A percentile compares a stretch with the other conserved stretches of the same genome.
phyloP scores from a whole-genome alignment of 2,888 invertebrate species.

The Zonitis immaculata region DNA sequence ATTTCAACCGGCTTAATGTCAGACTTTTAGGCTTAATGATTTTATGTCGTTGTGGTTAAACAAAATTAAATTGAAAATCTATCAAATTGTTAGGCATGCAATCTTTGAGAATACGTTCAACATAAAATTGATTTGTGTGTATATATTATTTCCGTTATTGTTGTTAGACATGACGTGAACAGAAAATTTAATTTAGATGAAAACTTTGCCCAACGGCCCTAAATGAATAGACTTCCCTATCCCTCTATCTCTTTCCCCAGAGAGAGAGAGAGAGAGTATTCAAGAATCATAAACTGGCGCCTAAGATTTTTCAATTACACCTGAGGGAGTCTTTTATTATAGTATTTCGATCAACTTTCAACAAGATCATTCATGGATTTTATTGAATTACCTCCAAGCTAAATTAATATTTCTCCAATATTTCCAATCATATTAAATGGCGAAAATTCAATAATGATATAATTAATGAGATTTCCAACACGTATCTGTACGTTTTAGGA shows the following conservation, averaged over 20 bases:
- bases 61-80: neutral
- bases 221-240: neutral
- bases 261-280: too few species aligned
- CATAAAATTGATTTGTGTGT: neutral
- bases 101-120: too few species aligned
- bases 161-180: slow-evolving; percentile 2
- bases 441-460: too few species aligned
- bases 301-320: slow-evolving; percentile 1
- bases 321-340: slow-evolving; percentile 4
- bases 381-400: neutral
- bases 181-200: slow-evolving; percentile 2
- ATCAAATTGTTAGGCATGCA: neutral
- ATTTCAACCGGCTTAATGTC: slow-evolving; percentile 35
- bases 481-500: too few species aligned
- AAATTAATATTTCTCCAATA: neutral
- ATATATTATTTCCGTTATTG: neutral
- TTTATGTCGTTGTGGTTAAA: neutral
- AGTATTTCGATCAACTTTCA: slow-evolving; percentile 6
- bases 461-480: too few species aligned
- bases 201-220: neutral
- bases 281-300: slow-evolving; percentile 3
- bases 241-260: too few species aligned
- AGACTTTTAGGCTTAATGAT: slow-evolving; percentile 25
- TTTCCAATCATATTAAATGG: too few species aligned
- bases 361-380: slow-evolving; percentile 3